Percentiles rank a stretch among this genome's conserved stretches.
phyloP scores from a whole-genome alignment of 2,888 invertebrate species.

The Malacosoma neustria region DNA sequence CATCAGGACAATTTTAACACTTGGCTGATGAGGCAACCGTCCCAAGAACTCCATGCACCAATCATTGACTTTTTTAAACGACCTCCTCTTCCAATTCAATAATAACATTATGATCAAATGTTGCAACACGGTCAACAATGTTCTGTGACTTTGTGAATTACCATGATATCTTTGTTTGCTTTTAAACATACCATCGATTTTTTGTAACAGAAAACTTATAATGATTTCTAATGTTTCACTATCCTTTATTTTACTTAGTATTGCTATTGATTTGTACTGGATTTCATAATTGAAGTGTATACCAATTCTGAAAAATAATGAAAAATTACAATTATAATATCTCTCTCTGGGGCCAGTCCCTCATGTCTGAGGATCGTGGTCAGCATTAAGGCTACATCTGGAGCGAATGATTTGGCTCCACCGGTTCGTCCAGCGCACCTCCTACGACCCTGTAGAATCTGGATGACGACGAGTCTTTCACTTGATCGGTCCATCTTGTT shows the following conservation, averaged over 20 bases:
- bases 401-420: too few species aligned
- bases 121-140: constrained; percentile 45
- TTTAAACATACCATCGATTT: constrained; percentile 38
- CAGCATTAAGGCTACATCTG: too few species aligned
- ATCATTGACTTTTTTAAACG: constrained; percentile 7
- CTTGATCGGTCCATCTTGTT: too few species aligned
- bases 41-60: constrained; percentile 49
- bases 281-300: constrained; percentile 44
- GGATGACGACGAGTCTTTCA: too few species aligned
- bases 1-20: constrained; percentile 48
- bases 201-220: constrained; percentile 32
- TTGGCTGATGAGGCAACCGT: constrained; percentile 53
- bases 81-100: constrained; percentile 1
- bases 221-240: constrained; percentile 28
- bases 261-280: constrained; percentile 31
- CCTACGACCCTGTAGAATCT: too few species aligned
- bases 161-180: constrained; percentile 57
- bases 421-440: too few species aligned
- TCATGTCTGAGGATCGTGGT: too few species aligned
- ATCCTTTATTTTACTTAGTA: constrained; percentile 34
- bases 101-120: constrained; percentile 37
- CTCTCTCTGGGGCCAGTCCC: too few species aligned
- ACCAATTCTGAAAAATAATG: constrained; percentile 30
- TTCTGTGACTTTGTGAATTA: constrained; percentile 48
- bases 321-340: neutral